phyloP scores from a whole-genome alignment of 1,140 invertebrate genomes.

The Calosoma granatense region DNA sequence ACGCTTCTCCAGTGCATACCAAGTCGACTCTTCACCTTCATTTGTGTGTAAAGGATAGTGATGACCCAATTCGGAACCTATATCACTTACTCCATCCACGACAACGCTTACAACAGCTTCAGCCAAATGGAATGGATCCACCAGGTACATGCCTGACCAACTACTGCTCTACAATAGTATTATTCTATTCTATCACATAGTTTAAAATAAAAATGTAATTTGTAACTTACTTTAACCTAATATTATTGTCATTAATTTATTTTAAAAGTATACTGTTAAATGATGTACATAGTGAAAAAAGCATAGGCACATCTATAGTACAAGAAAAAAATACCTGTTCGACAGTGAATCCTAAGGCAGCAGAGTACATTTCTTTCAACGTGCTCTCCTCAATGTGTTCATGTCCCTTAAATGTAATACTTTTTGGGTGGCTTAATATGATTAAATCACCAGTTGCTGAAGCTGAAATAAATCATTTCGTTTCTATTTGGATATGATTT shows the following conservation, averaged over 20 bases:
- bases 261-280: neutral
- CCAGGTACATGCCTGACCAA: slow-evolving; percentile 61
- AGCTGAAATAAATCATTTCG: slow-evolving; percentile 37
- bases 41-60: slow-evolving; percentile 50
- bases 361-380: slow-evolving; percentile 61
- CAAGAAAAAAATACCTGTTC: slow-evolving; percentile 37
- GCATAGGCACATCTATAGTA: slow-evolving; percentile 4
- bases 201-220: too few species aligned
- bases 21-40: slow-evolving; percentile 52
- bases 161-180: slow-evolving; percentile 43
- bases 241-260: neutral
- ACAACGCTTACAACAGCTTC: slow-evolving; percentile 64
- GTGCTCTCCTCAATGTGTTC: slow-evolving; percentile 47
- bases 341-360: slow-evolving; percentile 56
- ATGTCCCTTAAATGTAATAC: slow-evolving; percentile 53
- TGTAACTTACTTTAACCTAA: too few species aligned
- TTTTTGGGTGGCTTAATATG: slow-evolving; percentile 52
- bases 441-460: slow-evolving; percentile 55
- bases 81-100: slow-evolving; percentile 54
- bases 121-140: slow-evolving; percentile 64
- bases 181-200: slow-evolving; percentile 12
- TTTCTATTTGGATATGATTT: neutral
- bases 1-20: slow-evolving; percentile 43
- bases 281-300: too few species aligned
- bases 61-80: slow-evolving; percentile 41